Percentiles rank a stretch among this genome's conserved stretches.
These are phyloP conservation scores for Scomberomorus guttatus DNA, from an alignment of 2,797 vertebrate genomes.

Conservation along the genomic window DNA sequence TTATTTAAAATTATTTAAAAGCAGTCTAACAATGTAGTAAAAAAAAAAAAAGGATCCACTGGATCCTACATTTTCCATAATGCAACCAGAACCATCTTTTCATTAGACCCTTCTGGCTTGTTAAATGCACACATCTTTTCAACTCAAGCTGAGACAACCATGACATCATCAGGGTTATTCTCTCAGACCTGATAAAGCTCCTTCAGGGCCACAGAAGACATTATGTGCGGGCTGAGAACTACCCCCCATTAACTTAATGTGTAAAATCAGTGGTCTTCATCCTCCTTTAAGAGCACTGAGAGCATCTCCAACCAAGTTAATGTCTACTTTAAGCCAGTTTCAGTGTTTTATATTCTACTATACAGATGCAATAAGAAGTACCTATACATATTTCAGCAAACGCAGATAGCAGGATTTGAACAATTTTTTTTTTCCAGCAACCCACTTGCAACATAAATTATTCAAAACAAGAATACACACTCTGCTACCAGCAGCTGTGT, in stretches of 20 bases:
- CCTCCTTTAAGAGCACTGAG: not conserved
- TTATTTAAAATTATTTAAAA: too few relatives aligned
- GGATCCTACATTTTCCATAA: not conserved
- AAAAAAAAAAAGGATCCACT: too few relatives aligned
- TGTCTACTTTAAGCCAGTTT: not conserved
- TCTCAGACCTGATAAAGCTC: too few relatives aligned
- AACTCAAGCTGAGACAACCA: not conserved
- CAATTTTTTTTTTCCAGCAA: not conserved
- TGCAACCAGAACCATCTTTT: not conserved
- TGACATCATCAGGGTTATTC: too few relatives aligned
- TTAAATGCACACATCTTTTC: not conserved
- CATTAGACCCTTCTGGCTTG: not conserved
- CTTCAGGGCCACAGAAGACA: not conserved
- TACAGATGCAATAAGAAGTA: not conserved
- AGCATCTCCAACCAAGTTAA: not conserved
- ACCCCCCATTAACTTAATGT: not conserved
- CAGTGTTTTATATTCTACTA: not conserved
- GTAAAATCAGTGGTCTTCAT: not conserved
- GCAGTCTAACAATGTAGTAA: too few relatives aligned
- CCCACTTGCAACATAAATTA: not conserved
- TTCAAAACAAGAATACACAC: not conserved
- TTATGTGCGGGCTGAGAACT: not conserved
- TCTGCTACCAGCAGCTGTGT: slow-evolving; percentile 8
- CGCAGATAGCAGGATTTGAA: not conserved
- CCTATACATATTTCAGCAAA: not conserved